Base-by-base conservation (phyloP, 2,888 invertebrate species). In the Ennomos erosarius region DNA sequence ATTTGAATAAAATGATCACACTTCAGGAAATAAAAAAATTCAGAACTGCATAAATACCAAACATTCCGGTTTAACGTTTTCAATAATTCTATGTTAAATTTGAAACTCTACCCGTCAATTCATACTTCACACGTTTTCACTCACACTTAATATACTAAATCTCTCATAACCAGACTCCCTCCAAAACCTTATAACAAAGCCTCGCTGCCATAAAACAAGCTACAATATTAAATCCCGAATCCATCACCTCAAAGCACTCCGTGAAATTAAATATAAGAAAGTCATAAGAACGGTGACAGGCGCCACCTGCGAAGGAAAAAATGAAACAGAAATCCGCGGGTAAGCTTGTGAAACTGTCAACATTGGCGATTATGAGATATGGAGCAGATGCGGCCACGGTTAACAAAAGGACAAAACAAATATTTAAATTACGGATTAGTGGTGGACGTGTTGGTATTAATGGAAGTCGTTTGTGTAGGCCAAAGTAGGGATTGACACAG, bases 321-420 rank as follows among this genome's bases (percentile, higher is more conserved):
- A 77, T 85, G 76, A 83, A 85, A 83, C 9, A 10, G 73, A 82
- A 81, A 82, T 79, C 79, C 75, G 73, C 47, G 12, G 54, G 54
- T 77, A 77, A 82, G 78, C 80, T 78, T 76, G 79, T 82, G 79
- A 84, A 81, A 76, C 76, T 82, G 85, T 82, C 86, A 81, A 67
- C 73, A 75, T 74, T 69, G 70, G 73, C 70, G 81, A 81, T 82
- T 81, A 82, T 79, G 78, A 78, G 74, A 79, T 77, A 75, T 61
- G 68, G 62, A 50, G 55, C 74, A 81, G 75, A 75, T 74, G 76
- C 64, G 68, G 54, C 71, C 45, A 46, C 36, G 42, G 46, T 34
- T 54, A 60, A 49, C 60, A 62, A 45, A 53, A 34, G 58, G 59
- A 55, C 59, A 54, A 10, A 53, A 42, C 58, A 55, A 61, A 63